Percentiles rank a stretch among this genome's conserved stretches.
These are phyloP conservation scores for Prionchulus punctatus DNA, from an alignment of 2,888 invertebrate species.

Conservation along the genomic window DNA sequence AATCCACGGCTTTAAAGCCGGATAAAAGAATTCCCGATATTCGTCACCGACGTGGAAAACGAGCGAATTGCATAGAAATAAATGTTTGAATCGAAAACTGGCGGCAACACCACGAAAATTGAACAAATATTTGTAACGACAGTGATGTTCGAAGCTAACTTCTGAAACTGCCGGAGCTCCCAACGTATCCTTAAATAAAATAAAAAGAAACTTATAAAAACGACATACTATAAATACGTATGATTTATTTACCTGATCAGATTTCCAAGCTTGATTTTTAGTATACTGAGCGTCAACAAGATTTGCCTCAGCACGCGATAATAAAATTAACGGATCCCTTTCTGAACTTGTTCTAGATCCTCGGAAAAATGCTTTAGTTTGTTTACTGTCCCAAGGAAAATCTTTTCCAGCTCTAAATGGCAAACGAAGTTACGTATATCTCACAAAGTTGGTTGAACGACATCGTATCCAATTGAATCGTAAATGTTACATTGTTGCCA, in stretches of 20 bases:
- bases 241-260: conserved; percentile 56
- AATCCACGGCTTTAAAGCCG: conserved; percentile 74
- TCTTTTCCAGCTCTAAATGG: conserved; percentile 43
- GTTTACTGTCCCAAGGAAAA: conserved; percentile 60
- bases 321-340: conserved; percentile 64
- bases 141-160: conserved; percentile 74
- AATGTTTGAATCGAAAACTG: conserved; percentile 85
- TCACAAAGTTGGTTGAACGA: too few species aligned
- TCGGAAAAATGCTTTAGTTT: conserved; percentile 55
- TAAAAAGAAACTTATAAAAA: too few species aligned
- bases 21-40: conserved; percentile 89
- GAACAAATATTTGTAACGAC: conserved; percentile 61
- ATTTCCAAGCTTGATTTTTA: conserved; percentile 97
- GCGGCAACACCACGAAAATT: conserved; percentile 94
- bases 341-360: conserved; percentile 84
- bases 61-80: conserved; percentile 75
- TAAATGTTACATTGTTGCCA: too few species aligned
- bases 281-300: conserved; percentile 83
- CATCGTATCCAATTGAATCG: too few species aligned
- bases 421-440: too few species aligned
- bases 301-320: conserved; percentile 48
- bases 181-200: conserved; percentile 57
- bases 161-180: conserved; percentile 64
- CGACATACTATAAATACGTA: too few species aligned
- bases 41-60: conserved; percentile 85